Conservation (phyloP, 2,888 invertebrate genomes). For the Amphipyra berbera region DNA sequence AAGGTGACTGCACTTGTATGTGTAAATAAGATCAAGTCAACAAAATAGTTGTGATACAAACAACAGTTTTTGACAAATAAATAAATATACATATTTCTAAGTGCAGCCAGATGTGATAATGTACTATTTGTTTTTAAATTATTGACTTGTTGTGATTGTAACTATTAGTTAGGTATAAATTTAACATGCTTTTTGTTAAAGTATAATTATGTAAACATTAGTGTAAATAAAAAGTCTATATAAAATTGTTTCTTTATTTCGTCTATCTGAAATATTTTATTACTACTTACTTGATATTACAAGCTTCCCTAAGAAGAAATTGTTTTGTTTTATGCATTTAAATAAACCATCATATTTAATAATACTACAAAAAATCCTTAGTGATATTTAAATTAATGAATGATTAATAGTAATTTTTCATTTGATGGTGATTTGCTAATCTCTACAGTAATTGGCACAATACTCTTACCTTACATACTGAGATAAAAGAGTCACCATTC, state of each 20-base stretch:
- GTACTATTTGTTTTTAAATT: slow-evolving; percentile 57
- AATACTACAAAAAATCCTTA: too few relatives aligned
- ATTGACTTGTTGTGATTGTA: slow-evolving; percentile 61
- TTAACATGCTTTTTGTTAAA: slow-evolving; percentile 49
- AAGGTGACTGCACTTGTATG: slow-evolving; percentile 27
- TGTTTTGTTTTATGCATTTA: too few relatives aligned
- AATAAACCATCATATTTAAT: too few relatives aligned
- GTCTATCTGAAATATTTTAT: not conserved
- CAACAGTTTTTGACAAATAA: slow-evolving; percentile 37
- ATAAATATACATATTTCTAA: slow-evolving; percentile 51
- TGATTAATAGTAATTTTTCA: too few relatives aligned
- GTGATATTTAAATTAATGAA: too few relatives aligned
- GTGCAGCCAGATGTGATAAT: slow-evolving; percentile 58
- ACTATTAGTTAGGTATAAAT: slow-evolving; percentile 53
- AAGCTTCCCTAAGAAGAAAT: not conserved
- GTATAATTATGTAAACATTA: slow-evolving; percentile 54
- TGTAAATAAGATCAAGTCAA: slow-evolving; percentile 39
- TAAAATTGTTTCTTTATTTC: slow-evolving; percentile 45
- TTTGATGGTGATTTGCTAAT: too few relatives aligned
- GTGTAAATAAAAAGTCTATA: slow-evolving; percentile 58
- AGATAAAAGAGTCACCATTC: too few relatives aligned
- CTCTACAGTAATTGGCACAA: too few relatives aligned
- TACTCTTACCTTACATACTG: too few relatives aligned
- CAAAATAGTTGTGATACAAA: slow-evolving; percentile 31
- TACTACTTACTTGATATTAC: slow-evolving; percentile 10